A percentile compares a stretch with the other conserved stretches of the same genome.
phyloP scores from a whole-genome alignment of 2,797 vertebrate species.

The Onychomys arenicola region DNA sequence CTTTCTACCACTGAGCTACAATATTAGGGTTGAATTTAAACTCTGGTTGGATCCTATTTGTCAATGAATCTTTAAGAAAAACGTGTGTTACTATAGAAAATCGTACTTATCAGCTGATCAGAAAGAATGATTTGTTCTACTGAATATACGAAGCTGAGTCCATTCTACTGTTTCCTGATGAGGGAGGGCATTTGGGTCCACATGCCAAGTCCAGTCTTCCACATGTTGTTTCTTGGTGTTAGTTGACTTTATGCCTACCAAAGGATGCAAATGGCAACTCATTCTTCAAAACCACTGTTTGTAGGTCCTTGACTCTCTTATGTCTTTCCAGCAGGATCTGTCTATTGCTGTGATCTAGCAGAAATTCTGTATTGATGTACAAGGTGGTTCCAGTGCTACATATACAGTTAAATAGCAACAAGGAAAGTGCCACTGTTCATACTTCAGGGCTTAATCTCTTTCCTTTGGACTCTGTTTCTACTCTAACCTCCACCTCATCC shows the following conservation, averaged over 20 bases:
- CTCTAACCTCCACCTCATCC: too few relatives aligned
- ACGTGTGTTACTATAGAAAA: background rate
- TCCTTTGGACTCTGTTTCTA: background rate
- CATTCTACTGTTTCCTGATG: background rate
- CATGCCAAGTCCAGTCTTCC: background rate
- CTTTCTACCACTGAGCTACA: background rate
- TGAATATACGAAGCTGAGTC: background rate
- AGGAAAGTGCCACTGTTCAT: background rate
- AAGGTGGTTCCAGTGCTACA: background rate
- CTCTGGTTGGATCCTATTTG: background rate
- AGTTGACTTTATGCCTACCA: background rate
- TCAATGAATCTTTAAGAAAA: constrained; percentile 33
- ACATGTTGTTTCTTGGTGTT: constrained; percentile 5
- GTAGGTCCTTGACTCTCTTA: constrained; percentile 23
- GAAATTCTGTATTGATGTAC: background rate
- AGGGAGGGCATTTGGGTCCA: background rate
- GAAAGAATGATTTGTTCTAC: background rate
- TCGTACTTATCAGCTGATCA: background rate
- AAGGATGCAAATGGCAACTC: background rate
- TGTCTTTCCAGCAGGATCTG: constrained; percentile 10
- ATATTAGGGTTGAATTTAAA: background rate
- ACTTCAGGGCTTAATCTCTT: background rate
- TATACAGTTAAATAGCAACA: constrained; percentile 1
- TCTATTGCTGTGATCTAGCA: background rate
- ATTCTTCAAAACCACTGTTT: background rate